Evolutionary conservation across 2,797 vertebrate species (phyloP), one percentile per base, ranked within the genome.

Genomic region (Epinephelus awoara): DNA sequence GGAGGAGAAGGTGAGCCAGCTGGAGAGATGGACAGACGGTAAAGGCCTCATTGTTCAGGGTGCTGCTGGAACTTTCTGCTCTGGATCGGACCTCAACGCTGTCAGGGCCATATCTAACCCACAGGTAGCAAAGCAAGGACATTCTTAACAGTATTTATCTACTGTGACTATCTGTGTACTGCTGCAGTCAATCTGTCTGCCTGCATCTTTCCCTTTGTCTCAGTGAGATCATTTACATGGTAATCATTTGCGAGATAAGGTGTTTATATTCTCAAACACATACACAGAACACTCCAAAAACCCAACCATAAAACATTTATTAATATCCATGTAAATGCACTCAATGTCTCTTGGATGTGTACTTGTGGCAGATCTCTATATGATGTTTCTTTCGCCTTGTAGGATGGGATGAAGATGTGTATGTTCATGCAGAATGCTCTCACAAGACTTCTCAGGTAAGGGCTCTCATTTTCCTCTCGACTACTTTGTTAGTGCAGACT

Each of bases 351-450:
- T 13, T 27, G 8, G 9, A 23, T 23, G 3, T 34, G 34, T 14
- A 23, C 63, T 61, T 52, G 15, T 38, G n/a, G 1, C 3, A 40
- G 17, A 44, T 38, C 4, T 52, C n/a, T 79, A 25, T 79, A 75
- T 51, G 0, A 50, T 17, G 14, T 65, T 52, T 64, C 14, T 74
- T 75, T 79, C 85, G 17, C 66, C 29, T 94, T 93, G 59, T 85
- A 99, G 98, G 98, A 98, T 83, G 98, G 98, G 62, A 94, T 97
- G 92, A 93, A 96, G 88, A 96, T 99, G 95, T 98, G 97, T 72
- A 98, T 98, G 97, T 98, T 98, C 86, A 99, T 99, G 98, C 98
- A 99, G 92, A 97, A 96, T 84, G 93, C 95, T 65, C 95, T 99
- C 74, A 98, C 96, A 76, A 96, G 97, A 86, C 93, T 99, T 18